Evolutionary conservation across 2,113 vertebrate species (phyloP).

Genomic region (Motacilla alba): DNA sequence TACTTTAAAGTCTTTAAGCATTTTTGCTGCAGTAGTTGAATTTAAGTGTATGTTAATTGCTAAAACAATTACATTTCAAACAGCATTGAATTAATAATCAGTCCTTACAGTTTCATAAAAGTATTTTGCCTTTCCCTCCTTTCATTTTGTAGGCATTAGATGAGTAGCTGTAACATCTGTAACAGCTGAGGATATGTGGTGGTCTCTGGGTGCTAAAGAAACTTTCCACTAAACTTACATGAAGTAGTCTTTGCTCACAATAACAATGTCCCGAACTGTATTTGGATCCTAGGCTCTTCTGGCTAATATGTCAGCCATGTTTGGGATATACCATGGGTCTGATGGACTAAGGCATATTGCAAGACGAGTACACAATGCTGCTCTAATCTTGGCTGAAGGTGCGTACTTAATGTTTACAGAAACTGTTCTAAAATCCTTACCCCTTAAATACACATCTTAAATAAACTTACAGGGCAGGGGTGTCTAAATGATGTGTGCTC

Average conservation of each 20-base stretch:
- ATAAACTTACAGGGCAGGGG: fast-evolving
- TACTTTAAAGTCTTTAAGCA: background rate
- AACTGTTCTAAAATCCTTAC: background rate
- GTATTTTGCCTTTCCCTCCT: background rate
- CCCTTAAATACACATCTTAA: background rate
- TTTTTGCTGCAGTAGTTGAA: background rate
- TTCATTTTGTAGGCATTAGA: background rate
- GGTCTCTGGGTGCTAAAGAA: background rate
- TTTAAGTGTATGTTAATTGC: background rate
- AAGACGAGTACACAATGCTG: conserved; percentile 88
- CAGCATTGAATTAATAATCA: background rate
- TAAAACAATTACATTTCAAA: background rate
- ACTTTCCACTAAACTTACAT: background rate
- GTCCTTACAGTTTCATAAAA: background rate
- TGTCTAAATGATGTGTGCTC: background rate
- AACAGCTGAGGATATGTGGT: background rate
- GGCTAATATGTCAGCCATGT: conserved; percentile 98
- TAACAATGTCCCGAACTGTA: background rate
- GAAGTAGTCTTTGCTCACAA: background rate
- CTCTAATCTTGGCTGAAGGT: conserved; percentile 94
- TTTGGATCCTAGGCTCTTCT: conserved; percentile 84
- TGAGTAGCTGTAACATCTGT: background rate
- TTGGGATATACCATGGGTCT: conserved; percentile 89
- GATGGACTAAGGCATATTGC: conserved; percentile 90
- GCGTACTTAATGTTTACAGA: background rate